phyloP scores from a whole-genome alignment of 2,888 invertebrate genomes.

The Tipula unca region DNA sequence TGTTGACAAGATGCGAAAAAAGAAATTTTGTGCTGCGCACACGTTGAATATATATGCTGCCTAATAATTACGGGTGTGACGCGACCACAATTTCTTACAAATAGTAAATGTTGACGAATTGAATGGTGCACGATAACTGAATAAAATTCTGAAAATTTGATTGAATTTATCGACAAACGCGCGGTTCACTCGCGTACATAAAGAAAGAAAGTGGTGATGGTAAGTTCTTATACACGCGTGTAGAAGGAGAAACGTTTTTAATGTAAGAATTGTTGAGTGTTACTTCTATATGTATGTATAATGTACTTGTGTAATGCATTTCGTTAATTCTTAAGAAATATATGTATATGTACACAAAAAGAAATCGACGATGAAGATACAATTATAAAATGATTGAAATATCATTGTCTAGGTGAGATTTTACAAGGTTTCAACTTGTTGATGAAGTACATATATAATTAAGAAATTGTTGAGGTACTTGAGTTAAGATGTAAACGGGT shows the following conservation, averaged over 20 bases:
- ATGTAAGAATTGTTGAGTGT: background rate
- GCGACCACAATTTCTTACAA: background rate
- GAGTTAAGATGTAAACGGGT: too few relatives aligned
- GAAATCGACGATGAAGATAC: background rate
- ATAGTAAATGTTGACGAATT: background rate
- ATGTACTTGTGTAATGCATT: background rate
- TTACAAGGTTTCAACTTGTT: too few relatives aligned
- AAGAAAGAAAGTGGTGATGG: background rate
- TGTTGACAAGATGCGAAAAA: background rate
- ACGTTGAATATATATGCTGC: background rate
- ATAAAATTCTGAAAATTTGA: background rate
- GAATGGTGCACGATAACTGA: background rate
- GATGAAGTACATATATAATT: too few relatives aligned
- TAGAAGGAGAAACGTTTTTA: background rate
- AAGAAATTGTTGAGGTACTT: too few relatives aligned
- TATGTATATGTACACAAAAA: background rate
- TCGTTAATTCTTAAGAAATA: background rate
- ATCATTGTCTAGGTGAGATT: background rate
- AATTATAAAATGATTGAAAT: background rate
- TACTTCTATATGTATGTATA: too few relatives aligned
- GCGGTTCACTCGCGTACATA: background rate
- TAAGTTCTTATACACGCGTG: background rate
- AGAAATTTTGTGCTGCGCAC: background rate
- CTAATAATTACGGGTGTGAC: too few relatives aligned
- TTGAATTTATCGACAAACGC: background rate